phyloP scores from a whole-genome alignment of 2,797 vertebrate genomes.

The Spinibarbus caldwelli region DNA sequence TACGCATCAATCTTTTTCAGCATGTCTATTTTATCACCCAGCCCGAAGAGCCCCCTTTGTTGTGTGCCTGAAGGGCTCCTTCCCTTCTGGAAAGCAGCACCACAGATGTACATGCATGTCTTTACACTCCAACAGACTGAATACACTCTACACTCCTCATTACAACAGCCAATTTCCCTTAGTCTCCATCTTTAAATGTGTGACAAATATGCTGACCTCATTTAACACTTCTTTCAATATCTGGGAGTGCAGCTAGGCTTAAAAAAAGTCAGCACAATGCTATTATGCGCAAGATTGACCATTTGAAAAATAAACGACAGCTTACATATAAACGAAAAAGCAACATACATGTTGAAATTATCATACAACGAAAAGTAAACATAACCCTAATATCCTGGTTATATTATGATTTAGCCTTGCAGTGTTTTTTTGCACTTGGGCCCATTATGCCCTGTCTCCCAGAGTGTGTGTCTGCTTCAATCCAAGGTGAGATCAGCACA shows the following conservation, averaged over 20 bases:
- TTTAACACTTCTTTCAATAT: constrained; percentile 8
- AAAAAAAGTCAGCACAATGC: background rate
- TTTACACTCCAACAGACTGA: constrained; percentile 28
- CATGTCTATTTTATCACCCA: constrained; percentile 58
- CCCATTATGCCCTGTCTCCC: background rate
- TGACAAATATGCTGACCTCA: constrained; percentile 5
- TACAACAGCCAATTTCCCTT: constrained; percentile 1
- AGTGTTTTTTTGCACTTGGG: constrained; percentile 11
- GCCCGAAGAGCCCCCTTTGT: constrained; percentile 48
- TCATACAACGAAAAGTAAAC: background rate
- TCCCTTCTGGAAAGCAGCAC: constrained; percentile 38
- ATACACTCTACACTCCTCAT: background rate
- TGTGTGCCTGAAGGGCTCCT: constrained; percentile 49
- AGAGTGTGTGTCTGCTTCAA: constrained; percentile 10
- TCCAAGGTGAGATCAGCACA: constrained; percentile 42
- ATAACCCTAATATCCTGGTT: background rate
- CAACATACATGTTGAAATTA: background rate
- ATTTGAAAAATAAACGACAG: constrained; percentile 26
- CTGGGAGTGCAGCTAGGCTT: background rate
- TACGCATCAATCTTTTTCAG: constrained; percentile 52
- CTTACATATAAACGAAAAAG: background rate
- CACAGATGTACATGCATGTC: constrained; percentile 21
- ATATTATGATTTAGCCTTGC: background rate
- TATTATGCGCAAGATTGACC: background rate
- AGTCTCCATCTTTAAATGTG: background rate